phyloP scores from a whole-genome alignment of 1,140 invertebrate genomes.

The Heliconius congener region DNA sequence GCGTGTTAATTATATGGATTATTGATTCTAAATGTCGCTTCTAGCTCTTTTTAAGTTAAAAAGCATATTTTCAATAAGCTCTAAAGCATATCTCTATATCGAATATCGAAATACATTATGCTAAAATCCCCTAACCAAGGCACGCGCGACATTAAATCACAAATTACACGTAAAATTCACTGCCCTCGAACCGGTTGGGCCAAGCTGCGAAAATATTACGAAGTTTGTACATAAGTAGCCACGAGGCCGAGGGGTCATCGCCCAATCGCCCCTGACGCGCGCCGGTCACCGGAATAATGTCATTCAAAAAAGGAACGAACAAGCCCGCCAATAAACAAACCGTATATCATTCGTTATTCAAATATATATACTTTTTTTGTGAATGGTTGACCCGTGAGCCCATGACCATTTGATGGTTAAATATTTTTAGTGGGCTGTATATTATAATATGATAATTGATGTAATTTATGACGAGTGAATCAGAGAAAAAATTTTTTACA shows the following conservation, averaged over 20 bases:
- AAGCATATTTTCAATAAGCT: too few species aligned
- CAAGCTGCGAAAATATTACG: conserved; percentile 78
- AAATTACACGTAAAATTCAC: conserved; percentile 79
- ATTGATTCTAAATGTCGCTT: too few species aligned
- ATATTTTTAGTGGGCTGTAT: conserved; percentile 72
- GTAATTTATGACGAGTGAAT: conserved; percentile 71
- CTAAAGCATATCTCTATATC: not conserved
- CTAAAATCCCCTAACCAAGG: conserved; percentile 32
- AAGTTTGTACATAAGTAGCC: conserved; percentile 72
- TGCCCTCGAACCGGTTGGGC: conserved; percentile 61
- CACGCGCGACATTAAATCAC: conserved; percentile 59
- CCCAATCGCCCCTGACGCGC: conserved; percentile 64
- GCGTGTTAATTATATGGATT: too few species aligned
- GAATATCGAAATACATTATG: not conserved
- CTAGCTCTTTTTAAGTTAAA: too few species aligned
- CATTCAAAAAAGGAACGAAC: conserved; percentile 71
- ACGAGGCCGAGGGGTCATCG: conserved; percentile 63
- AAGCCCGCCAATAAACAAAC: conserved; percentile 79
- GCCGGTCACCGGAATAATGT: conserved; percentile 69
- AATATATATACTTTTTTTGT: conserved; percentile 67
- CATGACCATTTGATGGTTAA: conserved; percentile 76
- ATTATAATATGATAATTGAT: conserved; percentile 42
- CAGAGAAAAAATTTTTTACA: conserved; percentile 39
- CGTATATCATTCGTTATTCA: conserved; percentile 80
- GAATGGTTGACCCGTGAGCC: conserved; percentile 77